Percentiles rank a stretch among this genome's conserved stretches.
These are phyloP conservation scores for Acridotheres tristis DNA, from an alignment of 2,797 vertebrate species.

Conservation along the genomic window DNA sequence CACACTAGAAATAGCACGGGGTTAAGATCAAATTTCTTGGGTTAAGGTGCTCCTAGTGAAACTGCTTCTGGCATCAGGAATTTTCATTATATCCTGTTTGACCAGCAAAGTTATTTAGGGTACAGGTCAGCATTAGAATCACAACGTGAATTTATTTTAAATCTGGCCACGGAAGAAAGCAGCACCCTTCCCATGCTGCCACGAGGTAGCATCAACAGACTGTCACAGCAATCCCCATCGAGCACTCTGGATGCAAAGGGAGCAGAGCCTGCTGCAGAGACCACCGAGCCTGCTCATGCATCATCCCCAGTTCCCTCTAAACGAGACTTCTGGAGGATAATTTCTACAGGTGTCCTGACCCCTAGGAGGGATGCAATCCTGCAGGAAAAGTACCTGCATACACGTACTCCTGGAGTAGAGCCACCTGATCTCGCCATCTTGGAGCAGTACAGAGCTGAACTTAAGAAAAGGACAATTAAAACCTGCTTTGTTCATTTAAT, in stretches of 20 bases:
- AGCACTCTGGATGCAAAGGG: background rate
- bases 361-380: background rate
- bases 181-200: background rate
- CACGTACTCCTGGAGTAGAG: background rate
- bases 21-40: conserved; percentile 11
- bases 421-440: background rate
- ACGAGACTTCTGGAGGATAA: background rate
- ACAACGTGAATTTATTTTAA: background rate
- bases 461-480: background rate
- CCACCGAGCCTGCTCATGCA: background rate
- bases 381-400: rapidly evolving
- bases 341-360: background rate
- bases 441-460: background rate
- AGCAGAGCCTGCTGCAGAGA: background rate
- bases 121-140: background rate
- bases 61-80: background rate
- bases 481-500: background rate
- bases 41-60: background rate
- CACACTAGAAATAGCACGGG: background rate
- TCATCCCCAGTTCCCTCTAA: background rate
- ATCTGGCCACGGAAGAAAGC: background rate
- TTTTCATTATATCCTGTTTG: background rate
- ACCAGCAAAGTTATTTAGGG: background rate
- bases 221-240: background rate
- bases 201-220: background rate